Evolutionary conservation across 1,140 invertebrate genomes (phyloP).

Genomic region (Physella acuta): DNA sequence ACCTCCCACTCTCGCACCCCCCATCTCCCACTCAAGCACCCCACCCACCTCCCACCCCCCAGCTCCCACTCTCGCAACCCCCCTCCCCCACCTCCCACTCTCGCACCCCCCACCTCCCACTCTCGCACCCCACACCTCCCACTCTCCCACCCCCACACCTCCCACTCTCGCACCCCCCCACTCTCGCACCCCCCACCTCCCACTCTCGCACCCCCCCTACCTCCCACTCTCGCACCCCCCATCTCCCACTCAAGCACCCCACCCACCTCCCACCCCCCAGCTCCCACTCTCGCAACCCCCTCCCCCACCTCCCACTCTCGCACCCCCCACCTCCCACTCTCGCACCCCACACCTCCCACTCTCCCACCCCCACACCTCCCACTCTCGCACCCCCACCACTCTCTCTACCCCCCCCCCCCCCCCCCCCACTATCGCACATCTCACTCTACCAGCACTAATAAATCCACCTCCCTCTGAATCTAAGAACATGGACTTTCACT

Average conservation of each 20-base stretch:
- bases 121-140: neutral
- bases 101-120: neutral
- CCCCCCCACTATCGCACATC: neutral
- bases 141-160: neutral
- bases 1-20: neutral
- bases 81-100: neutral
- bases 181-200: neutral
- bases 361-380: neutral
- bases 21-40: neutral
- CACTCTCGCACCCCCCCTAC: neutral
- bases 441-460: neutral
- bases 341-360: neutral
- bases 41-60: neutral
- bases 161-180: neutral
- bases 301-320: neutral
- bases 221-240: neutral
- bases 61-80: neutral
- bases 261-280: neutral
- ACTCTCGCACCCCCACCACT: neutral
- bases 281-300: neutral
- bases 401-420: neutral
- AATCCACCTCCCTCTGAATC: neutral
- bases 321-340: neutral
- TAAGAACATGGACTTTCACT: neutral
- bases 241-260: neutral